phyloP scores from a whole-genome alignment of 2,113 vertebrate genomes.

The Triplophysa siluroides region DNA sequence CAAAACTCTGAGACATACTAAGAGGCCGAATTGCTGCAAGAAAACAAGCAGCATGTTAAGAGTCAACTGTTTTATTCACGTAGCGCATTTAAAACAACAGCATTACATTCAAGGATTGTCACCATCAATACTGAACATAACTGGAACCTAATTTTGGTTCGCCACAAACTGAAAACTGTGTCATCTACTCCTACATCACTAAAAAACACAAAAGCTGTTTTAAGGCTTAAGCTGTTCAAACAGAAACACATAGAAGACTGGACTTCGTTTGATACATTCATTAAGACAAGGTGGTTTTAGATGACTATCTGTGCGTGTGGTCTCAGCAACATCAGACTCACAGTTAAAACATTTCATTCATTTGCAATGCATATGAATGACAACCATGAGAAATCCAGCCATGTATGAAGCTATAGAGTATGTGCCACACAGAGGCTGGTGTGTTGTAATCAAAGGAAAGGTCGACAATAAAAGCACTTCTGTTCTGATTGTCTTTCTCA shows the following conservation, averaged over 20 bases:
- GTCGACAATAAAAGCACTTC: not conserved
- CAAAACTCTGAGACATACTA: constrained; percentile 99
- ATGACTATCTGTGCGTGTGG: not conserved
- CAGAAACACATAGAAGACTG: not conserved
- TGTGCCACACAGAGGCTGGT: not conserved
- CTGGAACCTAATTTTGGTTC: too few species aligned
- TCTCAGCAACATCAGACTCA: not conserved
- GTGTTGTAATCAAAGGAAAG: constrained; percentile 12
- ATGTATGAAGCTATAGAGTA: constrained; percentile 6
- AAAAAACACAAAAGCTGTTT: too few species aligned
- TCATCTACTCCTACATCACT: too few species aligned
- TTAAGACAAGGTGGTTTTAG: not conserved
- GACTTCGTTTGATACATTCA: too few species aligned
- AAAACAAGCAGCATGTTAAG: constrained; percentile 73
- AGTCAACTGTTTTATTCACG: constrained; percentile 10
- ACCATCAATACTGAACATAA: too few species aligned
- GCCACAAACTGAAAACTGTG: too few species aligned
- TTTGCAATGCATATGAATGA: not conserved
- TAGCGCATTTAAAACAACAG: not conserved
- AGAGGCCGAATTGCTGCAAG: constrained; percentile 91
- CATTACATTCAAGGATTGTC: too few species aligned
- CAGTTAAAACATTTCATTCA: too few species aligned
- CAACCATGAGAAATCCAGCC: not conserved
- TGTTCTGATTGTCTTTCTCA: not conserved
- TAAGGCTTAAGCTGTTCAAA: too few species aligned